A percentile compares a stretch with the other conserved stretches of the same genome.
Conservation (phyloP, 2,888 invertebrate species). For the Parasteatoda lunata region DNA sequence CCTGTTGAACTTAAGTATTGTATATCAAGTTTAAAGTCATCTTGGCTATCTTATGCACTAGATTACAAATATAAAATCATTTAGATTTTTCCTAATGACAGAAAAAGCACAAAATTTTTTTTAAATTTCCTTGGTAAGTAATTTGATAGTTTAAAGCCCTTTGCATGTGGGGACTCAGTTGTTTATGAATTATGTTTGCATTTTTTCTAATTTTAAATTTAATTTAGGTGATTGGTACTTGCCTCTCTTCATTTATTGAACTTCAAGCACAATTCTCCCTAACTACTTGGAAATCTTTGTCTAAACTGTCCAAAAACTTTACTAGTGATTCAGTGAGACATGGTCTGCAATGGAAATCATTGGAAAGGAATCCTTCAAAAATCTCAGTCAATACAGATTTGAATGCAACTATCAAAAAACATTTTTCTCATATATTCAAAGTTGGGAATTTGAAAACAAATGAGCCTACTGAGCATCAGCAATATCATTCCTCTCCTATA, state of each 20-base stretch:
- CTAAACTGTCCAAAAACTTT: conserved; percentile 61
- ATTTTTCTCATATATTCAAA: conserved; percentile 65
- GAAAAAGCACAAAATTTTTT: no score
- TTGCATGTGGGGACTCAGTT: neutral
- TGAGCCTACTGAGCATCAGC: conserved; percentile 43
- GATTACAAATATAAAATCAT: no score
- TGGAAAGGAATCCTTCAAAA: conserved; percentile 55
- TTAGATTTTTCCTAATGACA: no score
- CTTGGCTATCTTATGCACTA: no score
- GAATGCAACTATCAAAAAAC: conserved; percentile 63
- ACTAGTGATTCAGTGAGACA: conserved; percentile 51
- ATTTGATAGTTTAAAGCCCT: no score
- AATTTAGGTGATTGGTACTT: conserved; percentile 67
- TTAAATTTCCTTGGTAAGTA: no score
- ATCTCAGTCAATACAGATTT: conserved; percentile 50
- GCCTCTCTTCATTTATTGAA: conserved; percentile 68
- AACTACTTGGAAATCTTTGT: conserved; percentile 67
- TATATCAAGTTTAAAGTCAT: no score
- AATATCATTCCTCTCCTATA: conserved; percentile 29
- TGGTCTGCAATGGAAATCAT: conserved; percentile 49
- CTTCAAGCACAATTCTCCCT: conserved; percentile 70
- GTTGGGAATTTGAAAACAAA: conserved; percentile 46
- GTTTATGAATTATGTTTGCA: neutral
- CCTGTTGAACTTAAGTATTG: no score
- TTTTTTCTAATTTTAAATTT: neutral